Base-by-base conservation (phyloP, 1,140 invertebrate species). In the Drosophila tropicalis region DNA sequence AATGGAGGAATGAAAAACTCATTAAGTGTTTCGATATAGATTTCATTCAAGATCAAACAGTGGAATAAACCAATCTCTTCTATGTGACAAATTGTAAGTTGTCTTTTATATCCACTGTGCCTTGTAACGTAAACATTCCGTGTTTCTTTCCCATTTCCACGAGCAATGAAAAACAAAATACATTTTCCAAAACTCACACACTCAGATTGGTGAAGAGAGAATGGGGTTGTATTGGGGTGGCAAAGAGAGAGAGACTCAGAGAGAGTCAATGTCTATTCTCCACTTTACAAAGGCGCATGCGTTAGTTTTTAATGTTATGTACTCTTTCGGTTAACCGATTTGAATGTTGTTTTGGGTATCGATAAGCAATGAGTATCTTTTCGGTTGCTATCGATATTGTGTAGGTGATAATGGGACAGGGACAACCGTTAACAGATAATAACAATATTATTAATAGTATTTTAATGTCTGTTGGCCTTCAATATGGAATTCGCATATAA, bases 41-140 rank as follows among this genome's bases (percentile, higher is more conserved):
- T n/a, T n/a, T n/a, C n/a, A n/a, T n/a, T n/a, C n/a, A n/a, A n/a
- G n/a, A n/a, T n/a, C n/a, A n/a, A n/a, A n/a, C n/a, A n/a, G n/a
- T n/a, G n/a, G n/a, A n/a, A n/a, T n/a, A n/a, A n/a, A n/a, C n/a
- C n/a, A n/a, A n/a, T n/a, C n/a, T n/a, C n/a, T n/a, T n/a, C n/a
- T n/a, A 25, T 32, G 54, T 13, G 25, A 56, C 25, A n/a, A n/a
- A n/a, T n/a, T n/a, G n/a, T 19, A 55, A 32, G 54, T n/a, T 55
- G 13, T 29, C 19, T 39, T 51, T 39, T 10, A 3, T 15, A 6
- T 15, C 39, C 57, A 80, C 64, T 83, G 79, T 90, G 70, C 76
- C 58, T 12, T 58, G 69, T 62, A 89, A 90, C 81, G 85, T 89
- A 89, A 89, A 89, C 84, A 89, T 85, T 81, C 67, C 65, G 74